These are phyloP conservation scores for Peromyscus aztecus DNA, from an alignment of 2,797 vertebrate species.

Conservation along the genomic window DNA sequence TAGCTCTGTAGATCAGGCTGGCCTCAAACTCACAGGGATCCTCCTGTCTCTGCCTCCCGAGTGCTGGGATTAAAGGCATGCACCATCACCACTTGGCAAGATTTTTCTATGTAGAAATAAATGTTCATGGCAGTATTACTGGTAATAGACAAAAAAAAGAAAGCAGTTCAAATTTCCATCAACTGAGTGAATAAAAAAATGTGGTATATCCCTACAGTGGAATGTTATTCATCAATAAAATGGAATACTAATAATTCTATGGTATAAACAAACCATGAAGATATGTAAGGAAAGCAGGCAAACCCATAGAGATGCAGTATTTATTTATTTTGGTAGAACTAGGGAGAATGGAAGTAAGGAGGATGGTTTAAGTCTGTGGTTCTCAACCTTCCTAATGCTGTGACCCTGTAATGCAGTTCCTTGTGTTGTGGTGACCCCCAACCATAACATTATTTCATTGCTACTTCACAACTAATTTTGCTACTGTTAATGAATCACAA, in stretches of 20 bases:
- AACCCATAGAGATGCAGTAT: neutral
- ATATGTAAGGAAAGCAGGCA: neutral
- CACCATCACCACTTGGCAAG: neutral
- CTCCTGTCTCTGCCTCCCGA: neutral
- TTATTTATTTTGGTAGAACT: neutral
- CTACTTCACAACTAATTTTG: neutral
- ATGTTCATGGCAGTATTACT: neutral
- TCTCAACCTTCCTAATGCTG: neutral
- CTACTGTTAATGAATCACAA: too few relatives aligned
- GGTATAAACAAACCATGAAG: neutral
- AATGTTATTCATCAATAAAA: neutral
- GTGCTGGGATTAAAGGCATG: neutral
- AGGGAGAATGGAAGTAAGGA: too few relatives aligned
- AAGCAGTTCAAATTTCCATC: neutral
- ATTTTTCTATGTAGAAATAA: neutral
- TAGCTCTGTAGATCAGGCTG: neutral
- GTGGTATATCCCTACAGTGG: neutral
- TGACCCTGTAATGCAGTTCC: neutral
- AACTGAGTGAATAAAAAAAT: neutral
- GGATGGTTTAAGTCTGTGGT: neutral
- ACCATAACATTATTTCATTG: neutral
- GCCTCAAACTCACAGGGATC: neutral
- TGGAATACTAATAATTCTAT: neutral
- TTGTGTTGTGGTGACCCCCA: neutral
- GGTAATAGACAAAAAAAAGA: neutral